Evolutionary conservation across 2,888 invertebrate species (phyloP).

Genomic region (Brenthis daphne): DNA sequence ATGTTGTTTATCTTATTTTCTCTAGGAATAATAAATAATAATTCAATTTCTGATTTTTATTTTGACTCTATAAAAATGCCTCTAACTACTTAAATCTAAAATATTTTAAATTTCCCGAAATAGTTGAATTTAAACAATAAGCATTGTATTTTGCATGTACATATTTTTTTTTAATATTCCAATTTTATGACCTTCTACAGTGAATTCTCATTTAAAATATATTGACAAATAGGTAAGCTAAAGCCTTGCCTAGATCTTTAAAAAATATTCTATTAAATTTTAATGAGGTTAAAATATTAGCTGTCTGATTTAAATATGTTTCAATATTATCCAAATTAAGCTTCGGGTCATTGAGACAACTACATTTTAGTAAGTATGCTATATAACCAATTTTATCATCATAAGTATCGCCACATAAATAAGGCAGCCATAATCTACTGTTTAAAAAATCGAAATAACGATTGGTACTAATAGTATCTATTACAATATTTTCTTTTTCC

Average conservation of each 20-base stretch:
- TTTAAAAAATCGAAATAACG: constrained; percentile 21
- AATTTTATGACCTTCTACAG: no score
- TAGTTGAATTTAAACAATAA: no score
- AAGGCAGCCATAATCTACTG: constrained; percentile 28
- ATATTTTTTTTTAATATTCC: no score
- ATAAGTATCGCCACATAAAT: constrained; percentile 27
- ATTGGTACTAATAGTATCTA: not conserved
- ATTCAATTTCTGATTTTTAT: constrained; percentile 12
- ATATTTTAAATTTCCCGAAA: not conserved
- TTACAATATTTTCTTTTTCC: not conserved
- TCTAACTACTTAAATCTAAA: not conserved
- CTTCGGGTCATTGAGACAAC: constrained; percentile 30
- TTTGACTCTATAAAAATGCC: not conserved
- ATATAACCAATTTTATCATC: constrained; percentile 24
- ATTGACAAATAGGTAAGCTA: constrained; percentile 42
- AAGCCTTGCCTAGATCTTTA: constrained; percentile 43
- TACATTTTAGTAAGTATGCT: constrained; percentile 29
- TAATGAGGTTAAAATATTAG: constrained; percentile 28
- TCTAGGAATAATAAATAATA: constrained; percentile 9
- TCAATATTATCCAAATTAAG: constrained; percentile 18
- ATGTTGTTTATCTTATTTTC: constrained; percentile 8
- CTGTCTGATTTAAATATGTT: constrained; percentile 13
- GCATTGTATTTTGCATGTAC: no score
- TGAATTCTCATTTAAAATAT: not conserved
- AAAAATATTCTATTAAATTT: constrained; percentile 41